Evolutionary conservation across 2,113 vertebrate genomes (phyloP), one percentile per base, ranked within the genome.

Genomic region (Lates calcarifer): DNA sequence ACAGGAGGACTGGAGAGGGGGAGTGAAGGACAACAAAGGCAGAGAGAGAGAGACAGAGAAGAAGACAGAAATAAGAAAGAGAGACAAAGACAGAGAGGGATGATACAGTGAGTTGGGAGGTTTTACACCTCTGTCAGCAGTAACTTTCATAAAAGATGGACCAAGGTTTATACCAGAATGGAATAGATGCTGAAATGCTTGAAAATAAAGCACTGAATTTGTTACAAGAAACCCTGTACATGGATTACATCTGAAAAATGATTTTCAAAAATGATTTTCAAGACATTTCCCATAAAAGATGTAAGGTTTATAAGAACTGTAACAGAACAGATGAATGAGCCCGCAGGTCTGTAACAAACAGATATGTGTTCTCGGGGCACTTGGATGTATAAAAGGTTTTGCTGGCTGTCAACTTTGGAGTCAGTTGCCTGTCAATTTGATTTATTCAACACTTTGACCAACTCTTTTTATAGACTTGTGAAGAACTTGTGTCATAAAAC

Each of bases 71-170:
- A 70, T 53, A 55, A 41, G 51, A 37, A 55, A 68, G 35, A 71
- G 41, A 64, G 68, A 63, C 49, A 35, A 28, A 72, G 61, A 67
- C 39, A 35, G 26, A 69, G 41, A 73, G 41, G 56, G 45, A 71
- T 84, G 89, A 88, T 81, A 87, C 83, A 79, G 56, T 43, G 49
- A 67, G 66, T 87, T 73, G 63, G 66, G 68, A 70, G 74, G 35
- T 68, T 87, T 91, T 79, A 82, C 67, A 78, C 90, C 84, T 88
- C 74, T 17, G 83, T 93, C 91, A 93, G 89, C 93, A 90, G 10
- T 74, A 83, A 84, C 75, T 70, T 82, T 63, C 45, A 86, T 86
- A 82, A 87, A 90, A 82, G 80, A 91, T 86, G 85, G 86, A 83
- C 37, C 35, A 35, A 49, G 60, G 87, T 89, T 87, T 45, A 75